phyloP scores from a whole-genome alignment of 2,888 invertebrate genomes.

The Hipparchia semele region DNA sequence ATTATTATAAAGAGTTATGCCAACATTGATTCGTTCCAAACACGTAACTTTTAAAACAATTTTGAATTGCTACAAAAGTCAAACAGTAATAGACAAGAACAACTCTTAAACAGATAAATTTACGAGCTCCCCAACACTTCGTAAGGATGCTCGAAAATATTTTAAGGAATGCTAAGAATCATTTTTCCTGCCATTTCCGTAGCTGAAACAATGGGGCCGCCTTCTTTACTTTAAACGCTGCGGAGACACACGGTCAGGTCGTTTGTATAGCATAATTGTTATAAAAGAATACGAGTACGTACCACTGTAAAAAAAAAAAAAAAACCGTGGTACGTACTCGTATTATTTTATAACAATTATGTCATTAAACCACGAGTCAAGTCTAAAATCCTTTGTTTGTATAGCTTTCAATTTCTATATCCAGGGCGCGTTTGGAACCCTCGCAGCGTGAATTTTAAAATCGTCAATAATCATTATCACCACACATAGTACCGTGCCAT shows the following conservation, averaged over 20 bases:
- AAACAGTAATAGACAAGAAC: constrained; percentile 1
- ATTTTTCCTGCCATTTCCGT: constrained; percentile 23
- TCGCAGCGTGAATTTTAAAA: no score
- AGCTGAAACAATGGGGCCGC: constrained; percentile 14
- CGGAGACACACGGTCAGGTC: constrained; percentile 3
- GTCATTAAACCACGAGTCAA: no score
- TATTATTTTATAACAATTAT: no score
- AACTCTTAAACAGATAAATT: constrained; percentile 14
- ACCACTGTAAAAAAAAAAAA: no score
- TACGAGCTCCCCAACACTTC: background rate
- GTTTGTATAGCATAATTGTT: background rate
- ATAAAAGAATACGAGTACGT: no score
- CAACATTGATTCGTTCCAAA: no score
- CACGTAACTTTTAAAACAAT: background rate
- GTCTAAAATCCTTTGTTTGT: background rate
- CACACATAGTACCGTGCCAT: no score
- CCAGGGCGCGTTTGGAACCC: no score
- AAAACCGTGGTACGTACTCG: no score
- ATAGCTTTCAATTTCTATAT: background rate
- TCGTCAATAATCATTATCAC: no score
- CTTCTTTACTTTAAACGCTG: constrained; percentile 19
- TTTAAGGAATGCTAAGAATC: constrained; percentile 10
- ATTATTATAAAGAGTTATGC: no score
- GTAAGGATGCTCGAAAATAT: constrained; percentile 6
- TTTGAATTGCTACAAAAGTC: background rate